Base-by-base conservation (phyloP, 2,888 invertebrate genomes). In the Drosophila demipolita region DNA sequence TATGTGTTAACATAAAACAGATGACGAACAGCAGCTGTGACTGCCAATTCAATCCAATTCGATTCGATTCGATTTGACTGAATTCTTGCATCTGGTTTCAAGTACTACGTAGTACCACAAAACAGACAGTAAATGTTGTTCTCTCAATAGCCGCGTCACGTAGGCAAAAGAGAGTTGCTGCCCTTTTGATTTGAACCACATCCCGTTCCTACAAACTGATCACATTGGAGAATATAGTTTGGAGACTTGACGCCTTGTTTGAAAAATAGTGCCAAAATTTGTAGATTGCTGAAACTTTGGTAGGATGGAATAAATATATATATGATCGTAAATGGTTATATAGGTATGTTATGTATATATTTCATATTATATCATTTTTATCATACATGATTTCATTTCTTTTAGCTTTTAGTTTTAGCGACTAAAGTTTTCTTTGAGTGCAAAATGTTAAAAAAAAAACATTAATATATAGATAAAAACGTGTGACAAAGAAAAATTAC, bases 1-100 rank as follows among this genome's bases (percentile, higher is more conserved):
- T 79, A 75, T 84, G 71, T 69, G 82, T 84, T 84, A 89, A 85
- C 85, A 85, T 89, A 85, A 89, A 89, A 72, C 85, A 85, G 85
- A 85, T 85, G 85, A 85, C 62, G 88, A 73, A 52, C 80, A 55
- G 82, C 85, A 87, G 83, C 88, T 87, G 88, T 66, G 88, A 74
- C 83, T 85, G 89, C 87, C 89, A 83, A 83, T 81, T 70, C 59
- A 63, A 74, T 69, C 54, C 48, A 35, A 54, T 12, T 60, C 82
- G 57, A 75, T 69, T 61, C 54, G 68, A 54, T 58, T 15, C 11
- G 38, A 38, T 73, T 42, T 50, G 65, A 5, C 57, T 57, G 57
- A 40, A 55, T 48, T 73, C 55, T 65, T 60, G 55, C 26, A 11
- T 64, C 65, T 65, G 50, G 65, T 62, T 71, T 63, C 54, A 75